phyloP scores from a whole-genome alignment of 2,797 vertebrate genomes.

The Margarornis squamiger region DNA sequence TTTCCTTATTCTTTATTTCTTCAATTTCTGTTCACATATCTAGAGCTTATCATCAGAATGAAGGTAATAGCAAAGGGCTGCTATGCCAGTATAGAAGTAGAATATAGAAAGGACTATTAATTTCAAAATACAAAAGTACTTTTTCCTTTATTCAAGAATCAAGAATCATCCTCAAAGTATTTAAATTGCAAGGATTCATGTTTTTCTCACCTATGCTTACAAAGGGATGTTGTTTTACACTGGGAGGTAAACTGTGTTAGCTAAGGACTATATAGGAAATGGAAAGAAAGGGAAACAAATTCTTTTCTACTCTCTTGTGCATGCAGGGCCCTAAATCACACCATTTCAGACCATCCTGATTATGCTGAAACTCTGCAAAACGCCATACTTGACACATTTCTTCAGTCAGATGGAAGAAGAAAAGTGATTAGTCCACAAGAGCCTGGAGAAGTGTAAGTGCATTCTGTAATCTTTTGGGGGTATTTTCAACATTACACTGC shows the following conservation, averaged over 20 bases:
- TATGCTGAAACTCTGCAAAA: neutral
- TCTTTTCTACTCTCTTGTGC: neutral
- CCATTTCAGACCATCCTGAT: neutral
- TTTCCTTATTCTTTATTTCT: neutral
- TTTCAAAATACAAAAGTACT: neutral
- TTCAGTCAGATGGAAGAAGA: neutral
- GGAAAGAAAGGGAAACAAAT: neutral
- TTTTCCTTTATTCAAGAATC: neutral
- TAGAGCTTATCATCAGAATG: neutral
- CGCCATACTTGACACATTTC: neutral
- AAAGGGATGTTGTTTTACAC: neutral
- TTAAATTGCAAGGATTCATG: neutral
- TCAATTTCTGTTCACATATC: neutral
- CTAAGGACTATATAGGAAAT: neutral
- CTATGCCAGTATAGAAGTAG: neutral
- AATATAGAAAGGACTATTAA: neutral
- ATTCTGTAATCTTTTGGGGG: neutral
- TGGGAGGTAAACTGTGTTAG: neutral
- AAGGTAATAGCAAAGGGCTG: neutral
- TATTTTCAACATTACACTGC: conserved; percentile 5
- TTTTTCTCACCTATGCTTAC: neutral
- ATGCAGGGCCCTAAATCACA: neutral
- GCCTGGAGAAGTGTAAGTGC: neutral
- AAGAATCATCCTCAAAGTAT: neutral
- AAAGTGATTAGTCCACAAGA: neutral